Percentiles rank a stretch among this genome's conserved stretches.
Conservation (phyloP, 92 coral and sea anemone species). For the Zoanthus solanderi region DNA sequence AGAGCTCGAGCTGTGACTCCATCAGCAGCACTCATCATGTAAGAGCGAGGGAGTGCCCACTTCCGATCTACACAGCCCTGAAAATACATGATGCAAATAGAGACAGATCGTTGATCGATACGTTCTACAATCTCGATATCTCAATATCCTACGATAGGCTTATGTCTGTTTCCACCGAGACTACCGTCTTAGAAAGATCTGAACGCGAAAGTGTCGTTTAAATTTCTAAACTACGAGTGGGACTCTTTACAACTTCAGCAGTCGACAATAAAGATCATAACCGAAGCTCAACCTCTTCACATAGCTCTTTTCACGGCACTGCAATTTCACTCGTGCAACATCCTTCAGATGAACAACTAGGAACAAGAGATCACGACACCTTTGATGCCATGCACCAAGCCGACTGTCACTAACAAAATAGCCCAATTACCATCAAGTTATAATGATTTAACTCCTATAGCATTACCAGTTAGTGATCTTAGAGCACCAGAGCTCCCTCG, state of each 20-base stretch:
- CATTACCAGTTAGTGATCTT: too few species aligned
- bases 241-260: conserved; percentile 63
- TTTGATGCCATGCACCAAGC: too few species aligned
- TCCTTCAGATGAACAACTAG: background rate
- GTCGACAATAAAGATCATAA: conserved; percentile 66
- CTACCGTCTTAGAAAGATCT: background rate
- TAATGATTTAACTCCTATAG: too few species aligned
- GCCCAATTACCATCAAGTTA: too few species aligned
- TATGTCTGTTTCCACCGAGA: conserved; percentile 10
- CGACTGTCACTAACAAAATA: too few species aligned
- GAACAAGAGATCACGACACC: too few species aligned
- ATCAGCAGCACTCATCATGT: conserved; percentile 23
- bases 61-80: too few species aligned
- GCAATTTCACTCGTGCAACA: too few species aligned
- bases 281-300: conserved; percentile 49
- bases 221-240: background rate
- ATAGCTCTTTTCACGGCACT: too few species aligned
- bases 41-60: too few species aligned
- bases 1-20: conserved; percentile 16
- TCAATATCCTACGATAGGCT: conserved; percentile 47
- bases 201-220: background rate
- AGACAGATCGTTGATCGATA: conserved; percentile 20
- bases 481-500: too few species aligned
- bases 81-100: conserved; percentile 18
- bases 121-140: conserved; percentile 26